phyloP scores from a whole-genome alignment of 2,113 vertebrate species.

The Garra rufa region DNA sequence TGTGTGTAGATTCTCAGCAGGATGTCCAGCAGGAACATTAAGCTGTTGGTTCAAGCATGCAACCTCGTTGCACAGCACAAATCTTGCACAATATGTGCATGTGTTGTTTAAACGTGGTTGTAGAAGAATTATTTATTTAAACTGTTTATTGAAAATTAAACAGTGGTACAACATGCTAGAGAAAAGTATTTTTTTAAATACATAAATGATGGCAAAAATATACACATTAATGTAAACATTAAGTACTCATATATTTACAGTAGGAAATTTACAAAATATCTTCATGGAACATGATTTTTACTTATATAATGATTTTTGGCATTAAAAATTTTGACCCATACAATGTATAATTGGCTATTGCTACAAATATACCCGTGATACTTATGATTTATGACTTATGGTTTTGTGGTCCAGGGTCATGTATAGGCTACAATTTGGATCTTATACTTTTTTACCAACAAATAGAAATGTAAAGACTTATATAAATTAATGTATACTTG shows the following conservation, averaged over 20 bases:
- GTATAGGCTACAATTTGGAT: neutral
- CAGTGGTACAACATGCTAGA: neutral
- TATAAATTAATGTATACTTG: neutral
- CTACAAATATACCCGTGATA: no score
- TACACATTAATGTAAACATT: no score
- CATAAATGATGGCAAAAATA: neutral
- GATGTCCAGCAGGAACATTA: conserved; percentile 44
- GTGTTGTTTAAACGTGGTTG: neutral
- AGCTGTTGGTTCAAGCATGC: conserved; percentile 56
- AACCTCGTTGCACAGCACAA: conserved; percentile 43
- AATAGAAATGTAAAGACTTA: no score
- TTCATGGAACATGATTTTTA: no score
- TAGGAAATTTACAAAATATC: no score
- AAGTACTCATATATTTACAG: no score
- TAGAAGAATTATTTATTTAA: neutral
- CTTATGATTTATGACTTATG: no score
- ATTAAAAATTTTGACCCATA: no score
- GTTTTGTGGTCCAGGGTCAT: no score
- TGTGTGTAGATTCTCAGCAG: conserved; percentile 50
- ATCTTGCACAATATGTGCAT: conserved; percentile 32
- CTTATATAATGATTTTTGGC: no score
- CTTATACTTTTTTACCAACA: neutral
- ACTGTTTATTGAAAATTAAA: neutral
- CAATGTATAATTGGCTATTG: no score
- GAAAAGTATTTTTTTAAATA: neutral